phyloP scores from a whole-genome alignment of 2,888 invertebrate genomes.

The Plemyria rubiginata region DNA sequence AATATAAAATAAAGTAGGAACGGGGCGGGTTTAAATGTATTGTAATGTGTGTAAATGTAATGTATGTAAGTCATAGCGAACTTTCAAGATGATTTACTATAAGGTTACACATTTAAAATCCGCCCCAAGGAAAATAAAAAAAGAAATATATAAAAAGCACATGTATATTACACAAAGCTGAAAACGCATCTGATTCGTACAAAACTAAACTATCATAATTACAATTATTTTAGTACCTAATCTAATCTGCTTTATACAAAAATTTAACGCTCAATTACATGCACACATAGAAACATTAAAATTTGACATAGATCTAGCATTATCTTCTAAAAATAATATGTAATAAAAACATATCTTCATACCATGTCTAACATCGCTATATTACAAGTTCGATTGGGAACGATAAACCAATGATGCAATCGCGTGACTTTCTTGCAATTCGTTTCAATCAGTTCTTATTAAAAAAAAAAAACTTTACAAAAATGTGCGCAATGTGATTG shows the following conservation, averaged over 20 bases:
- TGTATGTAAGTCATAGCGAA: too few relatives aligned
- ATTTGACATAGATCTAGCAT: slow-evolving; percentile 29
- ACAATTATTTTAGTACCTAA: slow-evolving; percentile 36
- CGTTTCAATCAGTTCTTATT: too few relatives aligned
- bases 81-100: too few relatives aligned
- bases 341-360: slow-evolving; percentile 18
- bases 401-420: not conserved
- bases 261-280: slow-evolving; percentile 22
- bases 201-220: slow-evolving; percentile 41
- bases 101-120: not conserved
- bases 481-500: too few relatives aligned
- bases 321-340: slow-evolving; percentile 26
- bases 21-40: too few relatives aligned
- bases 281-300: slow-evolving; percentile 27
- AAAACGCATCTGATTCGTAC: slow-evolving; percentile 41
- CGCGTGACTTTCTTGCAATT: not conserved
- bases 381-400: slow-evolving; percentile 15
- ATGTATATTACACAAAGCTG: slow-evolving; percentile 39
- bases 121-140: slow-evolving; percentile 17
- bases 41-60: too few relatives aligned
- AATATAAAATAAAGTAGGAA: too few relatives aligned
- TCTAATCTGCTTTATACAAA: slow-evolving; percentile 34
- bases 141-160: slow-evolving; percentile 30
- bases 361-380: slow-evolving; percentile 22
- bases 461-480: too few relatives aligned